Evolutionary conservation across 2,113 vertebrate species (phyloP), one percentile per base, ranked within the genome.

Genomic region (Equus quagga): DNA sequence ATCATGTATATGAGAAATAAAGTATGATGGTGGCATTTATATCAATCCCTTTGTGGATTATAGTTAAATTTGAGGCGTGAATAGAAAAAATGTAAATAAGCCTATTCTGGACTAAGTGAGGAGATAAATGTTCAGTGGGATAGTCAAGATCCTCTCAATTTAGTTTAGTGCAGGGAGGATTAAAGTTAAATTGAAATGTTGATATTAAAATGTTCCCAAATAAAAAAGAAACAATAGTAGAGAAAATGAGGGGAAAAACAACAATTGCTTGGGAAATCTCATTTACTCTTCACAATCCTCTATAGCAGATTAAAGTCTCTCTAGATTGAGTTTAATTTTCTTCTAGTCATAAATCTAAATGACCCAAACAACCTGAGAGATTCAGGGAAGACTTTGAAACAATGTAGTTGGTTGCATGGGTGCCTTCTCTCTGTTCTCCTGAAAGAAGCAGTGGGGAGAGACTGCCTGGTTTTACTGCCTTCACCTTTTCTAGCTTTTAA

Each of bases 161-260:
- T 98, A 92, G 93, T 98, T 98, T 98, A 97, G 85, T 97, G 62
- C 64, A 94, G 87, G 83, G 75, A 98, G 95, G 94, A 98, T 98
- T 98, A 97, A 98, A 97, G 65, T 95, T 98, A 98, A 98, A 99
- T 98, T 98, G 98, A 98, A 98, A 97, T 91, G 67, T 67, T 97
- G 94, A 97, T 98, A 98, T 97, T 97, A 96, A 98, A 97, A 95
- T 96, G 92, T 28, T 15, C 36, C 49, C 87, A 97, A 97, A 89
- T 97, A 82, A 91, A 88, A 97, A 95, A 86, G 89, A 85, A 97
- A 80, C 58, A 88, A n/a, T 69, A 85, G 94, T 97, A 95, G 79
- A 83, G 56, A 95, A 96, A 94, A 82, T 46, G 56, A 94, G 95
- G 90, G 97, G 67, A 94, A 93, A 97, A 96, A 75, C n/a, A 97